Evolutionary conservation across 2,113 vertebrate genomes (phyloP).

Genomic region (Spea bombifrons): DNA sequence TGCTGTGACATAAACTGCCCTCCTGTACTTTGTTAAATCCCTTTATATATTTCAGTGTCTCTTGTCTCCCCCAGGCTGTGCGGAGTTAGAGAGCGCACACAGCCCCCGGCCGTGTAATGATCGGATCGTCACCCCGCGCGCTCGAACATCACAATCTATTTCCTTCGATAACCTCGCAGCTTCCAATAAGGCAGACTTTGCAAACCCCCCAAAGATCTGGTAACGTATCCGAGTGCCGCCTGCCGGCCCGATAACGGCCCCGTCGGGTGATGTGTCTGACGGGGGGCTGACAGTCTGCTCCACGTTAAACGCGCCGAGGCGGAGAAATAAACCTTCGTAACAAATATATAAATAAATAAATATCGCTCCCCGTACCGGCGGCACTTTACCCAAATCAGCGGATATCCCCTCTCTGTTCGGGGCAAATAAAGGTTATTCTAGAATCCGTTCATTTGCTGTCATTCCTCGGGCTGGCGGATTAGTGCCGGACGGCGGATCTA

Average conservation of each 20-base stretch:
- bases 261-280: fast-evolving
- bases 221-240: slow-evolving; percentile 47
- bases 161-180: too few species aligned
- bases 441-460: background rate
- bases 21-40: too few species aligned
- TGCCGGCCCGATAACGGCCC: slow-evolving; percentile 47
- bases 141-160: too few species aligned
- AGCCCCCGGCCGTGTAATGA: too few species aligned
- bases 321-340: background rate
- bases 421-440: background rate
- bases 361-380: background rate
- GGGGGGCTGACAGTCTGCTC: background rate
- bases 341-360: slow-evolving; percentile 27
- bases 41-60: too few species aligned
- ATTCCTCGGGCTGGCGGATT: background rate
- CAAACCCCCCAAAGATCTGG: too few species aligned
- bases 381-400: background rate
- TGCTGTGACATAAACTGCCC: too few species aligned
- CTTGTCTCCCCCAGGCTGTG: too few species aligned
- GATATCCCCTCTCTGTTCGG: slow-evolving; percentile 11
- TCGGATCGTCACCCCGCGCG: too few species aligned
- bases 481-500: background rate
- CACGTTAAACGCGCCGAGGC: slow-evolving; percentile 29
- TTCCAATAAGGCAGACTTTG: too few species aligned
- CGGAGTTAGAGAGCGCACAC: too few species aligned